Evolutionary conservation across 2,113 vertebrate genomes (phyloP), one percentile per base, ranked within the genome.

Genomic region (Caranx ignobilis): DNA sequence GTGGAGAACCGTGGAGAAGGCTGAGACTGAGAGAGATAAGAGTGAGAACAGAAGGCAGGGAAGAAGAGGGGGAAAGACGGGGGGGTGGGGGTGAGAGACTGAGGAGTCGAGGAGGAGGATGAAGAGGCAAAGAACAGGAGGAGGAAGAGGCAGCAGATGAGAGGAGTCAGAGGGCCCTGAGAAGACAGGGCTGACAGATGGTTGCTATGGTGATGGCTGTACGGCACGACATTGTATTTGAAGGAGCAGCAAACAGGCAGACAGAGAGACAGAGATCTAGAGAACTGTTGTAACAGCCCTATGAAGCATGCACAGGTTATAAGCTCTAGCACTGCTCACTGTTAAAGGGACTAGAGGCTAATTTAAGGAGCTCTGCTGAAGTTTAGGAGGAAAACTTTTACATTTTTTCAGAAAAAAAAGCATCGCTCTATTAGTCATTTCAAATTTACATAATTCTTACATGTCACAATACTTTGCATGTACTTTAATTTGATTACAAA

Each of bases 311-410:
- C 91, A 92, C 93, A 89, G 89, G 84, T 94, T 94, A 94, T 95
- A 95, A 96, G 95, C 95, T 96, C 96, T 97, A 91, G 90, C 88
- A 92, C 91, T 96, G 96, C 95, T 95, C 96, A 96, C 96, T 95
- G 98, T 99, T 99, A 99, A 99, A 99, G 98, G 98, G 98, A 99
- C 98, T 98, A 97, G 96, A 97, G 96, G 93, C 97, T 98, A 98
- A 84, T 97, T 99, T 99, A 98, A 96, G 88, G 88, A 94, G 96
- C 94, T 95, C 95, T 96, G 97, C 96, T 93, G 84, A 85, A 94
- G 95, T 98, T 98, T 97, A 97, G 95, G 95, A 95, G 94, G 96
- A 95, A 93, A 94, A 95, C 88, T 95, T 96, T 96, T 96, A 96
- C 96, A 96, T 95, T 95, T 80, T 89, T 92, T 95, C 61, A 83